Base-by-base conservation (phyloP, 2,113 vertebrate species). In the Oncorhynchus nerka region DNA sequence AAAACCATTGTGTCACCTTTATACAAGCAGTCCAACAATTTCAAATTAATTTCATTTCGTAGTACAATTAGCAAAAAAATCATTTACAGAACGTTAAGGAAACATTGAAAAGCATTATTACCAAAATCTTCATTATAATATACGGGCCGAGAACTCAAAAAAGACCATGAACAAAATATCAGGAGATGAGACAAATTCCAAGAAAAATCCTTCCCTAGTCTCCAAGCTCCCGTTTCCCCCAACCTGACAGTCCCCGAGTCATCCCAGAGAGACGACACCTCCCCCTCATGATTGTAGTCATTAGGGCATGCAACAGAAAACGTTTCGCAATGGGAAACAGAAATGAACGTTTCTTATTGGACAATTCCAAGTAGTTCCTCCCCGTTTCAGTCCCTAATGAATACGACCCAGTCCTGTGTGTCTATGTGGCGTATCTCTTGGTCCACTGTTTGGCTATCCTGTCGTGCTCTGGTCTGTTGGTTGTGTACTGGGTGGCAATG, bases 371-470 rank as follows among this genome's bases (percentile, higher is more conserved):
- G 39, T 45, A 45, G 51, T 55, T 57, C 39, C 45, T 57, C 65
- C 22, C 68, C 22, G 1, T 62, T 61, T 9, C 39, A 2, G 8
- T 22, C 39, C 24, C 61, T 30, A 55, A 19, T 34, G 26, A 15
- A 34, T 68, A 30, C 19, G 9, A 26, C 4, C 32, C 13, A 73
- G 51, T 76, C 77, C 9, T 9, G 5, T 74, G 70, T 3, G 77
- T 77, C 84, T 92, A 94, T 93, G 93, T 94, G 83, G 93, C 93
- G 74, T 94, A 94, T 85, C 93, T 91, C 49, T 93, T 93, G 90
- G 92, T 94, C 93, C 93, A 94, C 91, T 94, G 93, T 88, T 92
- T 93, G 90, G 93, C 93, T 92, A 93, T 94, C 85, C 93, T 89
- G 91, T 94, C 93, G 74, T 94, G 93, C 59, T 94, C 93, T 0